Percentiles rank a stretch among this genome's conserved stretches.
These are phyloP conservation scores for Vidua chalybeata DNA, from an alignment of 2,113 vertebrate genomes.

Conservation along the genomic window DNA sequence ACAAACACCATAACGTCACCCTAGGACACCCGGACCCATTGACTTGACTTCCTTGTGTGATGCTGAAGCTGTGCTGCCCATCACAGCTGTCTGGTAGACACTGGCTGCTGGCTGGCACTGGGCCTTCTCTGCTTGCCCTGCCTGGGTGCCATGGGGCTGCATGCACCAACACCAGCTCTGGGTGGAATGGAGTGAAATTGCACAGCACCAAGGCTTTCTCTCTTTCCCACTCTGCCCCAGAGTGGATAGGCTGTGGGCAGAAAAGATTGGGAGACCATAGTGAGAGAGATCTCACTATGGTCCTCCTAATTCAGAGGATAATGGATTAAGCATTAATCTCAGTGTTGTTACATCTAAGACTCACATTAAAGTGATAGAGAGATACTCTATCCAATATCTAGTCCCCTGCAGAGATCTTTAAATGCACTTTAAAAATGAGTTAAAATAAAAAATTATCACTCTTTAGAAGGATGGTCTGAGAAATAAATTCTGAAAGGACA, in stretches of 20 bases:
- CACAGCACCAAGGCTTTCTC: neutral
- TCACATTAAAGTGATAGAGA: neutral
- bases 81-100: neutral
- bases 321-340: neutral
- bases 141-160: neutral
- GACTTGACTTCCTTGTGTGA: neutral
- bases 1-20: no score
- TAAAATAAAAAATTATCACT: neutral
- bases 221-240: neutral
- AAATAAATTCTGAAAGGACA: neutral
- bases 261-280: neutral
- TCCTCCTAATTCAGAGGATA: neutral
- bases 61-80: neutral
- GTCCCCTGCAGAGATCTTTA: neutral
- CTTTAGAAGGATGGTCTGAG: neutral
- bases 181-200: neutral
- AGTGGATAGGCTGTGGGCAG: neutral
- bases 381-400: neutral
- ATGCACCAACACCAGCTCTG: neutral
- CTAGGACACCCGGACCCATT: neutral
- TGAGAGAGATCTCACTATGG: neutral
- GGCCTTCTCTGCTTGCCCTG: neutral
- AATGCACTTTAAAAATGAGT: neutral
- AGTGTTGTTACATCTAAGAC: neutral
- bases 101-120: neutral